Conservation (phyloP, 2,888 invertebrate genomes). For the Imbricaverruca yamaguchii region DNA sequence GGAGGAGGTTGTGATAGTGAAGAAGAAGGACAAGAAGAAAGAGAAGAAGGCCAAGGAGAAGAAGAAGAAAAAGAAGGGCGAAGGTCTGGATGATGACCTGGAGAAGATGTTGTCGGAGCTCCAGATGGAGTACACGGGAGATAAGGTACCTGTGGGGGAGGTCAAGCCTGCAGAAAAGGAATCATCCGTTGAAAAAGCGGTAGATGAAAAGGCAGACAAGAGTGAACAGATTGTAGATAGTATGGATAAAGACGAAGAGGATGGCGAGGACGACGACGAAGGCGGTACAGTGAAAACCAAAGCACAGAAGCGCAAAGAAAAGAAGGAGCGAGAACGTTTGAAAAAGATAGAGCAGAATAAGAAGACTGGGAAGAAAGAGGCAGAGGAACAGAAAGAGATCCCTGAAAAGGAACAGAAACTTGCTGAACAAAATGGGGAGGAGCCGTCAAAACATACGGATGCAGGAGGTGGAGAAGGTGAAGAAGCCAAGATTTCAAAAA, state of each 20-base stretch:
- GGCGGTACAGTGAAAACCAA: constrained; percentile 62
- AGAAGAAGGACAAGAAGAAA: constrained; percentile 34
- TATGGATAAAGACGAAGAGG: constrained; percentile 27
- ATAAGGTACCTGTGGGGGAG: constrained; percentile 39
- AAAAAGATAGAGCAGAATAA: constrained; percentile 48
- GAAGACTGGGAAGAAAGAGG: constrained; percentile 52
- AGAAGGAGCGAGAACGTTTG: constrained; percentile 60
- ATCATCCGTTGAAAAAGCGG: constrained; percentile 23
- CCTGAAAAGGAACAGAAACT: constrained; percentile 34
- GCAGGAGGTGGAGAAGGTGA: constrained; percentile 40
- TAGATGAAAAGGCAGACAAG: constrained; percentile 29
- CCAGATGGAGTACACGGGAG: constrained; percentile 67
- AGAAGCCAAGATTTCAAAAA: constrained; percentile 40
- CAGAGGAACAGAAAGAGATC: constrained; percentile 35
- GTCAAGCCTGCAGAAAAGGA: constrained; percentile 1
- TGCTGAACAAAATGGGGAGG: constrained; percentile 33
- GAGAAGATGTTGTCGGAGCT: constrained; percentile 76
- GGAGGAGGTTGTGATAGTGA: constrained; percentile 19
- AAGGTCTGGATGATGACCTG: constrained; percentile 69
- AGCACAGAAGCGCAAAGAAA: constrained; percentile 83
- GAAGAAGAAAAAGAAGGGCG: constrained; percentile 53
- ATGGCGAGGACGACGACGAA: constrained; percentile 50
- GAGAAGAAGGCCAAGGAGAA: constrained; percentile 30
- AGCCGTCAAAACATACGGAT: constrained; percentile 34
- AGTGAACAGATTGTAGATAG: constrained; percentile 38